phyloP scores from a whole-genome alignment of 1,140 invertebrate genomes.

The Drosophila eugracilis region DNA sequence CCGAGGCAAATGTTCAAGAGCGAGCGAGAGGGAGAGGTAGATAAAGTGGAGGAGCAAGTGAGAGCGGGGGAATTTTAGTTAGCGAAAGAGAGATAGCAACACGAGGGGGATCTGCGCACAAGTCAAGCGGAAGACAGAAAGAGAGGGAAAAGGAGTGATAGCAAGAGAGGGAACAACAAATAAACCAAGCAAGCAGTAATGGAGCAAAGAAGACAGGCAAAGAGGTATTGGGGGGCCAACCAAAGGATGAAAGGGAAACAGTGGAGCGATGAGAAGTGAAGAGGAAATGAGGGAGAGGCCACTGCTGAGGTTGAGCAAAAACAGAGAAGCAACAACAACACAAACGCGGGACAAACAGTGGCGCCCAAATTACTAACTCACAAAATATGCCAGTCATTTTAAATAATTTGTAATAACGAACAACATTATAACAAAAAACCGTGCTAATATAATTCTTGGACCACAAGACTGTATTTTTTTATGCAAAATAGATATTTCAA shows the following conservation, averaged over 20 bases:
- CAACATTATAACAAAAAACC: too few relatives aligned
- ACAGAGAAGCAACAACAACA: slow-evolving; percentile 51
- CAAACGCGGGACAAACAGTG: slow-evolving; percentile 39
- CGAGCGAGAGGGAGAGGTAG: slow-evolving; percentile 28
- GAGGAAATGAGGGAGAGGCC: slow-evolving; percentile 1
- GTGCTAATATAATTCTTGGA: neutral
- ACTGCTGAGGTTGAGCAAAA: slow-evolving; percentile 46
- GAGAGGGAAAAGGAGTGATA: neutral
- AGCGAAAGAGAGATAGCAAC: slow-evolving; percentile 13
- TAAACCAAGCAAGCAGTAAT: slow-evolving; percentile 43
- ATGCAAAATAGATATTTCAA: neutral
- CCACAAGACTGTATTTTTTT: neutral
- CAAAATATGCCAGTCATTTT: neutral
- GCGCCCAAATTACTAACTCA: neutral
- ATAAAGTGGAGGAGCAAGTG: slow-evolving; percentile 2
- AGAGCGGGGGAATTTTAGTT: neutral
- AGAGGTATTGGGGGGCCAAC: neutral
- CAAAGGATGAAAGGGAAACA: slow-evolving; percentile 31
- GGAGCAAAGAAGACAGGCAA: slow-evolving; percentile 28
- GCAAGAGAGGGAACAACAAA: slow-evolving; percentile 18
- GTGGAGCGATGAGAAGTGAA: neutral
- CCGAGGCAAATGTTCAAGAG: slow-evolving; percentile 46
- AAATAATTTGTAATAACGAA: neutral
- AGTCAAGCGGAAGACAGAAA: slow-evolving; percentile 41
- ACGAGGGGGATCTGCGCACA: slow-evolving; percentile 37